Percentiles rank a stretch among this genome's conserved stretches.
Evolutionary conservation across 2,888 invertebrate genomes (phyloP).

Genomic region (Poecilus cupreus): DNA sequence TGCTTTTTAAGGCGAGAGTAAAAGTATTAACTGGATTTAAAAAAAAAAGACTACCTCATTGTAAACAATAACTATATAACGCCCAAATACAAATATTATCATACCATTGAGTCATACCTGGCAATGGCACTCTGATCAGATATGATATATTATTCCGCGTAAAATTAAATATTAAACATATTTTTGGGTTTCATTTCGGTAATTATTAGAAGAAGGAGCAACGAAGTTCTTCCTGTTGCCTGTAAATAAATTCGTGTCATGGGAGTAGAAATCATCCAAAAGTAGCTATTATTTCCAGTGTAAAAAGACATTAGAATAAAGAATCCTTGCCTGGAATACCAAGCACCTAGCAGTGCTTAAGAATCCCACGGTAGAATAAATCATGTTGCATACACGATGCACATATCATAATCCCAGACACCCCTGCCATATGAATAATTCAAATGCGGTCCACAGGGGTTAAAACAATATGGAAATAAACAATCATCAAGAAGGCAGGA

Average conservation of each 20-base stretch:
- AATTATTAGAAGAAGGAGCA: too few species aligned
- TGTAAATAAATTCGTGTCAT: background rate
- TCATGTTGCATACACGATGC: slow-evolving; percentile 22
- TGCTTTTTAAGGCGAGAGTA: too few species aligned
- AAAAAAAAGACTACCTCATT: too few species aligned
- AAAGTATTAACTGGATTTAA: too few species aligned
- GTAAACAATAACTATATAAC: too few species aligned
- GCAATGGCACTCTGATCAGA: too few species aligned
- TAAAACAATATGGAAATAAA: slow-evolving; percentile 54
- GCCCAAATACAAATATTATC: too few species aligned
- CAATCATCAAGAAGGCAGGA: slow-evolving; percentile 43
- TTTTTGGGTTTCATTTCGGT: too few species aligned
- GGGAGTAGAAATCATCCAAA: slow-evolving; percentile 1
- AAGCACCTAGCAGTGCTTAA: slow-evolving; percentile 23
- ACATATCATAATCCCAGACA: slow-evolving; percentile 33
- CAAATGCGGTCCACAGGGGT: slow-evolving; percentile 13
- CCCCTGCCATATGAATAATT: slow-evolving; percentile 42
- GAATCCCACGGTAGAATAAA: slow-evolving; percentile 38
- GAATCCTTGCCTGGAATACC: background rate
- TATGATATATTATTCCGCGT: too few species aligned
- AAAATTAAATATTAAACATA: too few species aligned
- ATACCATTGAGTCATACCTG: too few species aligned
- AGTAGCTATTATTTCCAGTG: background rate
- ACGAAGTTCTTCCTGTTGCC: too few species aligned
- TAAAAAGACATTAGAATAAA: slow-evolving; percentile 33